A percentile compares a stretch with the other conserved stretches of the same genome.
Conservation (phyloP, 2,113 vertebrate genomes). For the Lota lota region DNA sequence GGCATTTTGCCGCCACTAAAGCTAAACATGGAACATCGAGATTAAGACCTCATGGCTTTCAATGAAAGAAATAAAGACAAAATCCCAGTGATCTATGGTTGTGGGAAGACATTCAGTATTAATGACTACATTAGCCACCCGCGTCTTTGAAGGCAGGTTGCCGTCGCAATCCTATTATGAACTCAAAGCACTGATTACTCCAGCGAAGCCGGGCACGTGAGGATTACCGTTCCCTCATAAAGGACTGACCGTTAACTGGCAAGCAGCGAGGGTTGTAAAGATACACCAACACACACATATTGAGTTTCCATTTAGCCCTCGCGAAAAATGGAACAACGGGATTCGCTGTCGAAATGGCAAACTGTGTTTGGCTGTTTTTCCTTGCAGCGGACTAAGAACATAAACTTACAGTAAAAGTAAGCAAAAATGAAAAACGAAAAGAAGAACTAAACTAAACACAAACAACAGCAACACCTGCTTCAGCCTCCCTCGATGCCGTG, state of each 20-base stretch:
- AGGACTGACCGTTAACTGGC: neutral
- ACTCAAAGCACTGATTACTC: conserved; percentile 19
- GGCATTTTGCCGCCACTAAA: conserved; percentile 11
- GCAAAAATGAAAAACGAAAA: neutral
- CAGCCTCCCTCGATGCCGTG: conserved; percentile 12
- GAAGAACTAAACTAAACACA: neutral
- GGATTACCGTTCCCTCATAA: conserved; percentile 15
- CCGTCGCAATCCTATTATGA: conserved; percentile 35
- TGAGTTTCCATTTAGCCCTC: conserved; percentile 10
- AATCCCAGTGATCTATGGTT: conserved; percentile 8
- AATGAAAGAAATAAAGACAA: too few species aligned
- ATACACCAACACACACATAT: neutral
- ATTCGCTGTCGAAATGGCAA: neutral
- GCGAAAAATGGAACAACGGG: neutral
- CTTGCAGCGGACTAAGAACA: conserved; percentile 5
- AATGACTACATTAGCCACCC: conserved; percentile 19
- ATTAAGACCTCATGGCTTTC: neutral
- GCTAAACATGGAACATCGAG: neutral
- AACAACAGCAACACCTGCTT: conserved; percentile 14
- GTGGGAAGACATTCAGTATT: conserved; percentile 6
- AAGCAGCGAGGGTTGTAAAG: conserved; percentile 14
- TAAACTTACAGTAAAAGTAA: neutral
- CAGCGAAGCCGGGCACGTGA: conserved; percentile 15
- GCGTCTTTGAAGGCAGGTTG: conserved; percentile 37
- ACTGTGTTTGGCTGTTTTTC: conserved; percentile 12